Conservation (phyloP, 1,140 invertebrate species). For the Pseudomyrmex sp. region DNA sequence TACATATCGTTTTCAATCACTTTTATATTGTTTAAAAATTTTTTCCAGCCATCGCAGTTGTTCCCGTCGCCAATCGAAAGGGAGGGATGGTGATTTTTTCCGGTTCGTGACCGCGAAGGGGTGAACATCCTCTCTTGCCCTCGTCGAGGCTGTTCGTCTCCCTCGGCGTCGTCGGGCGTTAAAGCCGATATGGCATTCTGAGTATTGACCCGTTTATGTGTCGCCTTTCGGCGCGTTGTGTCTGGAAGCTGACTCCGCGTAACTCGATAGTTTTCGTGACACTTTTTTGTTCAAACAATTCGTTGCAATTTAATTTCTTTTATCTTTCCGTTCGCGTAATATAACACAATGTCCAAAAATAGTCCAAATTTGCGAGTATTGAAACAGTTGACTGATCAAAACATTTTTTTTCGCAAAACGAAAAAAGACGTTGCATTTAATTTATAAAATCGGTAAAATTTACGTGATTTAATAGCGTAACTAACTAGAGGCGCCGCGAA, state of each 20-base stretch:
- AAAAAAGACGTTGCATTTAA: no score
- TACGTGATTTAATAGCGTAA: no score
- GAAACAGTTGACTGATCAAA: no score
- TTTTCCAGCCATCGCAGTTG: constrained; percentile 23
- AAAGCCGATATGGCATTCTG: constrained; percentile 80
- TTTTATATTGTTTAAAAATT: constrained; percentile 12
- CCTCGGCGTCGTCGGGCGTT: constrained; percentile 76
- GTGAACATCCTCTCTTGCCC: constrained; percentile 76
- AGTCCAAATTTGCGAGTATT: no score
- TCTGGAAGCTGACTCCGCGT: neutral
- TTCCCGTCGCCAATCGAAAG: constrained; percentile 39
- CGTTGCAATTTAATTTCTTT: neutral
- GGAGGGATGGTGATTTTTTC: constrained; percentile 59
- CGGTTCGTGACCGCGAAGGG: constrained; percentile 67
- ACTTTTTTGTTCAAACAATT: neutral
- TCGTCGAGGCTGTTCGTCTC: constrained; percentile 69
- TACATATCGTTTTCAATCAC: neutral
- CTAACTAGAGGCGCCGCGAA: no score
- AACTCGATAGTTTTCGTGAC: constrained; percentile 18
- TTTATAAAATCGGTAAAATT: no score
- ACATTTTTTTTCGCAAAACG: no score
- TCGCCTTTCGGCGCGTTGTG: constrained; percentile 49
- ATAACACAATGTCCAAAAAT: no score
- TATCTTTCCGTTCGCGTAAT: neutral
- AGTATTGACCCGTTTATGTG: constrained; percentile 83